Percentiles rank a stretch among this genome's conserved stretches.
These are phyloP conservation scores for Nesogale talazaci DNA, from an alignment of 2,113 vertebrate species.

Conservation along the genomic window DNA sequence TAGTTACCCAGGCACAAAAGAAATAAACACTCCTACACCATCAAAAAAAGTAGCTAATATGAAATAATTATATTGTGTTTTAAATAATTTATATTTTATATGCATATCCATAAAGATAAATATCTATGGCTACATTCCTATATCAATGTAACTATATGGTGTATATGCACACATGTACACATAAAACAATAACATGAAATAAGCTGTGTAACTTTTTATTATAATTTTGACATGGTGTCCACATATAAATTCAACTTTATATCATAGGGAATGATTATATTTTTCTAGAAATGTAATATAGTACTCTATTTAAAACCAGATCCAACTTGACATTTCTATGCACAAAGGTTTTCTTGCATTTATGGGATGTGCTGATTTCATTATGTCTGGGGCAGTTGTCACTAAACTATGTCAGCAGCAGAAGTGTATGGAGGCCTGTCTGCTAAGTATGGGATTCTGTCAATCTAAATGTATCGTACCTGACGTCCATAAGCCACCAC, in stretches of 20 bases:
- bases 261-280: neutral
- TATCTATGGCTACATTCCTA: neutral
- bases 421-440: neutral
- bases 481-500: conserved; percentile 64
- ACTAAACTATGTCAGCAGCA: conserved; percentile 6
- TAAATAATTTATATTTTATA: neutral
- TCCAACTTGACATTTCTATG: conserved; percentile 43
- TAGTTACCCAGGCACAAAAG: too few species aligned
- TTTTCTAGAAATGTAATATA: conserved; percentile 40
- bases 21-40: too few species aligned
- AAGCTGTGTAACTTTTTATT: neutral
- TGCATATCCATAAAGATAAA: neutral
- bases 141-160: neutral
- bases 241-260: conserved; percentile 27
- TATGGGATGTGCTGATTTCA: conserved; percentile 58
- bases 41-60: too few species aligned
- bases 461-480: conserved; percentile 54
- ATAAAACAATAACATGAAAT: neutral
- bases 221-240: conserved; percentile 44
- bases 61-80: neutral
- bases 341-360: conserved; percentile 33
- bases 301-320: conserved; percentile 56
- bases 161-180: neutral
- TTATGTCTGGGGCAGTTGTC: conserved; percentile 60
- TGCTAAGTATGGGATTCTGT: conserved; percentile 23